Evolutionary conservation across 2,113 vertebrate genomes (phyloP), one percentile per base, ranked within the genome.

Genomic region (Trogon melanurus): DNA sequence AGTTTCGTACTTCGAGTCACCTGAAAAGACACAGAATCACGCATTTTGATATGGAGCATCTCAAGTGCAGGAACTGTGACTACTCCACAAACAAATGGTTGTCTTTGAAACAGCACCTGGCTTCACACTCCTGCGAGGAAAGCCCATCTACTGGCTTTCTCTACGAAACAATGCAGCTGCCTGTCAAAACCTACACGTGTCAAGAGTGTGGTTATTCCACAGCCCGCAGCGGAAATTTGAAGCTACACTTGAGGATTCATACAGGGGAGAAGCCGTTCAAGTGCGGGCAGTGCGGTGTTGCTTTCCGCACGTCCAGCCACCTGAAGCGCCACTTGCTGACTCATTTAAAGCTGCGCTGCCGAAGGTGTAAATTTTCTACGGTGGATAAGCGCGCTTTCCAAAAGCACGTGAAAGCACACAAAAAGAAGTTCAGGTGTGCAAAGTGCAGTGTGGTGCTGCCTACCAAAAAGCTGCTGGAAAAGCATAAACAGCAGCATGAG

Each of bases 291-390:
- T 97, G 97, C 6, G 4, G 29, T 2, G 4, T 54, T 6, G 34
- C 96, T 16, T 97, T 97, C 95, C 96, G 97, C 73, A 96, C 96
- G 1, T 96, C 95, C 6, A 95, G 97, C 82, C 97, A 97, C 62
- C 93, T 96, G 51, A 97, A 94, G 44, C 94, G 96, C 11, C 97
- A 97, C 78, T 12, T 91, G 25, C 15, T 72, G 51, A 96, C 76
- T 7, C 96, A 97, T 34, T 27, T 73, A 3, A 93, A 47, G 76
- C 4, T 96, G 60, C 54, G 0, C 13, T 96, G 95, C 85, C 53
- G 32, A 7, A 91, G 13, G 36, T 97, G 96, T 30, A 47, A 16
- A 2, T 97, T 95, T 29, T 91, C 96, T 14, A 89, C 97, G 0
- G 0, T 36, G 7, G 92, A 93, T 41, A 90, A 91, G 36, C 1